A percentile compares a stretch with the other conserved stretches of the same genome.
Conservation (phyloP, 2,888 invertebrate species). For the Hypercompe scribonia region DNA sequence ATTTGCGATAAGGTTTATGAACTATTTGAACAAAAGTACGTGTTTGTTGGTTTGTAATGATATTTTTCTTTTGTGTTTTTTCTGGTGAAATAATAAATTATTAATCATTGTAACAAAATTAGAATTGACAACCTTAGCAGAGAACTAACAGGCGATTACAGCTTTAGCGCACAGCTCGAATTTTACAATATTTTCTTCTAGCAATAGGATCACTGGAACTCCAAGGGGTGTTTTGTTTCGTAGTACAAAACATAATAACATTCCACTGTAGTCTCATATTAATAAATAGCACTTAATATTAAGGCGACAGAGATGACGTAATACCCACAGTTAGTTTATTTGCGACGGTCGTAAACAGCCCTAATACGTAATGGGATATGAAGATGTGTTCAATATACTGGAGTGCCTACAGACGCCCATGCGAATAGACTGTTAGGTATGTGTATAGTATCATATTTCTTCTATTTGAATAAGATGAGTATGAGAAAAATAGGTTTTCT, state of each 20-base stretch:
- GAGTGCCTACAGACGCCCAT: slow-evolving; percentile 32
- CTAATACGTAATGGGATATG: slow-evolving; percentile 35
- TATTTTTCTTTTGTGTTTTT: no score
- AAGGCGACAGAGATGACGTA: slow-evolving; percentile 5
- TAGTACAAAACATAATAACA: background rate
- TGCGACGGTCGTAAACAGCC: slow-evolving; percentile 30
- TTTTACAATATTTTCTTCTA: background rate
- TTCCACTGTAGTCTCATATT: background rate
- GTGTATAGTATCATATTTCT: background rate
- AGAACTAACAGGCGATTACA: background rate
- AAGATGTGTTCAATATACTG: slow-evolving; percentile 26
- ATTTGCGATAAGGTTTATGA: no score
- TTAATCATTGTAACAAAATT: background rate
- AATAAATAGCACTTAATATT: slow-evolving; percentile 7
- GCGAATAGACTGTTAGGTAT: slow-evolving; percentile 8
- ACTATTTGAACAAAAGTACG: no score
- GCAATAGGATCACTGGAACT: background rate
- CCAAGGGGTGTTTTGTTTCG: background rate
- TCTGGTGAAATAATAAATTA: no score
- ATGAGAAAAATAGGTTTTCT: background rate
- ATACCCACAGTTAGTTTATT: slow-evolving; percentile 22
- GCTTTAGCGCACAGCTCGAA: background rate
- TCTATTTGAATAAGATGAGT: background rate
- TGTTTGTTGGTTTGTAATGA: no score
- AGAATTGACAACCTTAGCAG: background rate